Base-by-base conservation (phyloP, 2,888 invertebrate genomes). In the Synergus itoensis region DNA sequence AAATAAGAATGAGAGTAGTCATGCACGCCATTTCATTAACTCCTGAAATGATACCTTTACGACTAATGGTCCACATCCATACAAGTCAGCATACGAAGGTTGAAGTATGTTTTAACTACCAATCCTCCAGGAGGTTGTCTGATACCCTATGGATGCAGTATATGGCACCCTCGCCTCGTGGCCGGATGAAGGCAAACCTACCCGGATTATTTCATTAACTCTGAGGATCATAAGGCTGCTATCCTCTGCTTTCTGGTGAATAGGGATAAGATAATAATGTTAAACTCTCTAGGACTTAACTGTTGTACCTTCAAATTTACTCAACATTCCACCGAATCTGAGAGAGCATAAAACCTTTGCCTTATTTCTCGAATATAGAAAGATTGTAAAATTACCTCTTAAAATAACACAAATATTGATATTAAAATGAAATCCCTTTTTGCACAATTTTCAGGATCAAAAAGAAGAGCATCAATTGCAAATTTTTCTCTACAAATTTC, bases 151-250 rank as follows among this genome's bases (percentile, higher is more conserved):
- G 36, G 53, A 48, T 73, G 36, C 48, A 73, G 28, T 73, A 73
- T 53, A 53, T n/a, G 48, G 69, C 48, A 73, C 36, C 45, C 16
- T 28, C 48, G n/a, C 48, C 48, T 73, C 48, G 36, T 73, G n/a
- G 36, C 73, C 53, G 73, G 53, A 73, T 73, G 36, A 73, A 21
- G 53, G 73, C 48, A 73, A 73, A 73, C 73, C 73, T 53, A 16
- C n/a, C 53, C 53, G 36, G 73, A 73, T 73, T 73, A 73, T 73
- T 73, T 73, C 53, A 73, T 73, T 53, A 73, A 73, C 53, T 73
- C 36, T n/a, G 12, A 73, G 73, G 53, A 53, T 73, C 73, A 73
- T 73, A 53, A 60, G 18, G 60, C 36, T 36, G 36, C 36, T 36
- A 73, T 73, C 28, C 36, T 53, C 16, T 9, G 16, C 48, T 69